These are phyloP conservation scores for Solenopsis fugax DNA, from an alignment of 1,140 invertebrate genomes.

Conservation along the genomic window DNA sequence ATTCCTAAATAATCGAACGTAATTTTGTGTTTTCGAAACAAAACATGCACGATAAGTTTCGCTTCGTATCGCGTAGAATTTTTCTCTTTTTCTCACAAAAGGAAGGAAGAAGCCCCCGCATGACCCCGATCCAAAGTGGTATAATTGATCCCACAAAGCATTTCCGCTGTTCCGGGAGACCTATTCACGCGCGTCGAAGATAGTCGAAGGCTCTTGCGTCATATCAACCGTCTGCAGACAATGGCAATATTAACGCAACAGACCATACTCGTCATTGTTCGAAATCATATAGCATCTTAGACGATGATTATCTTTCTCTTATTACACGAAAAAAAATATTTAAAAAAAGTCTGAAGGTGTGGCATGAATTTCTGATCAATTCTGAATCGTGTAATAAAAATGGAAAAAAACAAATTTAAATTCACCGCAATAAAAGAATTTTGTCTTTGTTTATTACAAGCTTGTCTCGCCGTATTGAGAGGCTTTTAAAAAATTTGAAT, in stretches of 20 bases:
- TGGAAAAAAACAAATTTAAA: background rate
- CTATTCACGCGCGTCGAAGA: slow-evolving; percentile 75
- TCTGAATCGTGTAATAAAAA: background rate
- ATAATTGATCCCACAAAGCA: slow-evolving; percentile 79
- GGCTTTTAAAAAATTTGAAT: slow-evolving; percentile 19
- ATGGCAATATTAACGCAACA: slow-evolving; percentile 74
- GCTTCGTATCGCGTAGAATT: background rate
- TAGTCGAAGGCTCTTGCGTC: slow-evolving; percentile 66
- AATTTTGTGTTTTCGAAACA: background rate
- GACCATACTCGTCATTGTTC: slow-evolving; percentile 68
- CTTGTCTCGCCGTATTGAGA: background rate
- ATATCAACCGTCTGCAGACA: slow-evolving; percentile 59
- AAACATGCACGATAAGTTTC: background rate
- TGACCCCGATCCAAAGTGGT: slow-evolving; percentile 66
- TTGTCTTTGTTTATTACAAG: background rate
- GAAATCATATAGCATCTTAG: slow-evolving; percentile 36
- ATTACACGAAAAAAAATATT: background rate
- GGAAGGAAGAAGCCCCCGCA: slow-evolving; percentile 27
- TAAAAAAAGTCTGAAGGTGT: background rate
- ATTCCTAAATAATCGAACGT: background rate
- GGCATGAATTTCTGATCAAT: background rate
- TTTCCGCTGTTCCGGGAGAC: slow-evolving; percentile 69
- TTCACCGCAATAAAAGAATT: background rate
- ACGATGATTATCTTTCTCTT: slow-evolving; percentile 11
- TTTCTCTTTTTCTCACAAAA: slow-evolving; percentile 19